Evolutionary conservation across 2,888 invertebrate species (phyloP).

Genomic region (Plemyria rubiginata): DNA sequence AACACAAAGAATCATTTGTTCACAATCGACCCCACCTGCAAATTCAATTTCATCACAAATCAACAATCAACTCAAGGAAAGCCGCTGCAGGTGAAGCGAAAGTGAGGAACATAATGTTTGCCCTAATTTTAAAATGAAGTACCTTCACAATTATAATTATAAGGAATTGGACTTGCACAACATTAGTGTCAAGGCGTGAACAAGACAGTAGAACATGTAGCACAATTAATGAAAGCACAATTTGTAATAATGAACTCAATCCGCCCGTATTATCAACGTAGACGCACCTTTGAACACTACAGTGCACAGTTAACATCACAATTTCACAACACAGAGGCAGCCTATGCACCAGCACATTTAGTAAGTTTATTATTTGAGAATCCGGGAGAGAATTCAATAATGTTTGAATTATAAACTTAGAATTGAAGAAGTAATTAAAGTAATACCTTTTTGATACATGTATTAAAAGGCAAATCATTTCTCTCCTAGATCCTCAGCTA

Average conservation of each 20-base stretch:
- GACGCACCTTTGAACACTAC: neutral
- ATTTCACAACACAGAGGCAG: slow-evolving; percentile 17
- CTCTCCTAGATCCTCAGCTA: slow-evolving; percentile 4
- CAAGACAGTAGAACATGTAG: neutral
- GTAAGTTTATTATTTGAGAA: neutral
- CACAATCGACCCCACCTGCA: neutral
- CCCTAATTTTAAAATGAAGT: neutral
- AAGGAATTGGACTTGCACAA: neutral
- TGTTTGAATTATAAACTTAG: neutral
- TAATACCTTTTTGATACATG: neutral
- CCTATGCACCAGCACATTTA: slow-evolving; percentile 10
- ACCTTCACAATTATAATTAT: neutral
- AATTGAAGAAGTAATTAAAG: neutral
- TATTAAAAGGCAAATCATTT: neutral
- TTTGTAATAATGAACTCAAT: neutral
- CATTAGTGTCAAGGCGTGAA: neutral
- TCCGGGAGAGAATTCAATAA: slow-evolving; percentile 6
- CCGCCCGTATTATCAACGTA: neutral
- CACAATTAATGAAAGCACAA: neutral
- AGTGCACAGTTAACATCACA: slow-evolving; percentile 14
- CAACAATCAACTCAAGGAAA: no score
- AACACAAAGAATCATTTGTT: neutral
- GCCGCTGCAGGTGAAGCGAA: neutral
- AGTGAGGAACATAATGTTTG: neutral
- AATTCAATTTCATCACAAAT: no score